Evolutionary conservation across 2,888 invertebrate species (phyloP), one percentile per base, ranked within the genome.

Genomic region (Linnaemya tessellans): DNA sequence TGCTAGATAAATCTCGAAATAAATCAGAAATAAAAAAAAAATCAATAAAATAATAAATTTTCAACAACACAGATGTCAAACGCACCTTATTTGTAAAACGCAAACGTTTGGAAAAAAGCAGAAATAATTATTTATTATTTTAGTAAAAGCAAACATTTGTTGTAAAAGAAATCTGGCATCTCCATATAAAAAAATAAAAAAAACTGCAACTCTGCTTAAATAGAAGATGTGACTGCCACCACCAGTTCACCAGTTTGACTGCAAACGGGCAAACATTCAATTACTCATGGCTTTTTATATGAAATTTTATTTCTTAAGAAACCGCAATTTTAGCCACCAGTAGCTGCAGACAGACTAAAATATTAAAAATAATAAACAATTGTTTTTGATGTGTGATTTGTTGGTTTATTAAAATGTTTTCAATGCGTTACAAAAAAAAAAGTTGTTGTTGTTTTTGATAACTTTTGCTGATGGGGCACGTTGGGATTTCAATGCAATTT

Each of bases 41-140:
- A 60, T 15, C 18, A 71, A 64, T 71, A 80, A 71, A 79, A 30
- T 30, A 70, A 80, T 60, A 74, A 79, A 80, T 60, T 67, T 67
- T 43, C n/a, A 67, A 75, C 60, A 68, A 62, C 74, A 62, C 74
- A 81, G 67, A 81, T 81, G 80, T 81, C 80, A 75, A 81, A 80
- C 80, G 80, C 80, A 81, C 60, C 73, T 60, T 74, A 51, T 80
- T 67, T 67, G 25, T 18, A 58, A n/a, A 77, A 77, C 30, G 46
- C 58, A 46, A 67, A 67, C 58, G 46, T 60, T 60, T 41, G 56
- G 30, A 25, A 18, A 51, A 20, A 25, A n/a, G 9, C 2, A 30
- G 30, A 30, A 30, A n/a, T 13, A 30, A 15, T 18, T 68, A 78
- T 68, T 68, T 78, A 68, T 68, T 60, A 51, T 78, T 58, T 38